Conservation (phyloP, 2,113 vertebrate species). For the Python bivittatus region DNA sequence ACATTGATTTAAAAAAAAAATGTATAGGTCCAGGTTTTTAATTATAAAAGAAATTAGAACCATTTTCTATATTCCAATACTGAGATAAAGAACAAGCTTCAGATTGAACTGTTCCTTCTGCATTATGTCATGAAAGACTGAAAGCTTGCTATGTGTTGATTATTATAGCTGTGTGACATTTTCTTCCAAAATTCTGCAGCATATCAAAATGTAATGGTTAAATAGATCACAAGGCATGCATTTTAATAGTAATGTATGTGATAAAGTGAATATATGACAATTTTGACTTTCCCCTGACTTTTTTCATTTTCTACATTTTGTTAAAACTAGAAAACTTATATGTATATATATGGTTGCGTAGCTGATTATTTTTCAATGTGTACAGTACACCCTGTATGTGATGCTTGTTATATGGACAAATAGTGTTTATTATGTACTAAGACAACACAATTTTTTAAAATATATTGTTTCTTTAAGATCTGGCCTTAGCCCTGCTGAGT, state of each 20-base stretch:
- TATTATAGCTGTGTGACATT: constrained; percentile 20
- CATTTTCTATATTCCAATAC: not conserved
- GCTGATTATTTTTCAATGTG: constrained; percentile 22
- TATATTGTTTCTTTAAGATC: not conserved
- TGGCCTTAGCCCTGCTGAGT: not conserved
- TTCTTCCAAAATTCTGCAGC: constrained; percentile 39
- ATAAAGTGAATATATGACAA: constrained; percentile 24
- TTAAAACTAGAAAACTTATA: not conserved
- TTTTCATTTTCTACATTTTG: constrained; percentile 19
- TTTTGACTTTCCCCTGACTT: not conserved
- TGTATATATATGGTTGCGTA: constrained; percentile 9
- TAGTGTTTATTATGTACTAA: not conserved
- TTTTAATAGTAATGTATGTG: constrained; percentile 37
- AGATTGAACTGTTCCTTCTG: constrained; percentile 10
- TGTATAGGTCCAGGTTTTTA: constrained; percentile 15
- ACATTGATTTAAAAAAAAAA: constrained; percentile 24
- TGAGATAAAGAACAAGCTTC: constrained; percentile 21
- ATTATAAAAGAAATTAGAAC: not conserved
- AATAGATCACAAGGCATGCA: constrained; percentile 30
- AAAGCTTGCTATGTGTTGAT: not conserved
- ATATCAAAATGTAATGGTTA: constrained; percentile 11
- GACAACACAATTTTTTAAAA: not conserved
- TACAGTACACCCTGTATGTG: not conserved
- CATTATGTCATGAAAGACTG: constrained; percentile 4
- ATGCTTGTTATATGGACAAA: not conserved